A percentile compares a stretch with the other conserved stretches of the same genome.
phyloP scores from a whole-genome alignment of 2,797 vertebrate species.

The Clarias laeviceps region DNA sequence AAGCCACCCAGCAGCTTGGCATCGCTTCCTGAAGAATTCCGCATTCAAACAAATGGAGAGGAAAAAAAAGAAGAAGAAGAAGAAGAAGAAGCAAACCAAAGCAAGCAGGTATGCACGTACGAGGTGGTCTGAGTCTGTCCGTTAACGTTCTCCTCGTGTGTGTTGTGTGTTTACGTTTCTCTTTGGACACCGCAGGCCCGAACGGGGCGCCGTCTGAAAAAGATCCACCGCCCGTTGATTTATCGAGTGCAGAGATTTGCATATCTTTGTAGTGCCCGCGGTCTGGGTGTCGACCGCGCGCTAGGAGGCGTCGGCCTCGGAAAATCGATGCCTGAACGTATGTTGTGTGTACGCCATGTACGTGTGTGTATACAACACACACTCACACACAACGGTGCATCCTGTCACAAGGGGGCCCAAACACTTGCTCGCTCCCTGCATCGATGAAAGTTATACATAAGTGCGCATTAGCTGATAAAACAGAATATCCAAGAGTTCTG shows the following conservation, averaged over 20 bases:
- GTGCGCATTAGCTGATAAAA: conserved; percentile 75
- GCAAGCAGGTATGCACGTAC: conserved; percentile 61
- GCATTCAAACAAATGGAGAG: background rate
- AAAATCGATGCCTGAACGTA: conserved; percentile 80
- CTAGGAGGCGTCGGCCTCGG: conserved; percentile 78
- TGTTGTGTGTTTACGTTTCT: conserved; percentile 72
- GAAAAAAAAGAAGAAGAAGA: conserved; percentile 37
- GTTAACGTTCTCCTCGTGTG: conserved; percentile 78
- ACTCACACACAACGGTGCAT: conserved; percentile 54
- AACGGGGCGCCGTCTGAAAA: conserved; percentile 76
- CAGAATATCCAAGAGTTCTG: conserved; percentile 78
- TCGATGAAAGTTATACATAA: conserved; percentile 73
- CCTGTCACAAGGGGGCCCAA: conserved; percentile 8
- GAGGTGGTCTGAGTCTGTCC: conserved; percentile 62
- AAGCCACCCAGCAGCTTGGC: conserved; percentile 20
- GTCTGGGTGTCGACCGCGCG: conserved; percentile 77
- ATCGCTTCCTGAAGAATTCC: conserved; percentile 8
- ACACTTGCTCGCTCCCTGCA: conserved; percentile 43
- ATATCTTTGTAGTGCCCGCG: conserved; percentile 84
- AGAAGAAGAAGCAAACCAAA: conserved; percentile 47
- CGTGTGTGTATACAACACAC: conserved; percentile 59
- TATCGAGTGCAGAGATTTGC: conserved; percentile 79
- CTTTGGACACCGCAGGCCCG: conserved; percentile 72
- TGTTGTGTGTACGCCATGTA: conserved; percentile 60
- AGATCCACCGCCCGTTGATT: conserved; percentile 77